Percentiles rank a stretch among this genome's conserved stretches.
These are phyloP conservation scores for Bubo blakistoni DNA, from an alignment of 2,113 vertebrate species.

Conservation along the genomic window DNA sequence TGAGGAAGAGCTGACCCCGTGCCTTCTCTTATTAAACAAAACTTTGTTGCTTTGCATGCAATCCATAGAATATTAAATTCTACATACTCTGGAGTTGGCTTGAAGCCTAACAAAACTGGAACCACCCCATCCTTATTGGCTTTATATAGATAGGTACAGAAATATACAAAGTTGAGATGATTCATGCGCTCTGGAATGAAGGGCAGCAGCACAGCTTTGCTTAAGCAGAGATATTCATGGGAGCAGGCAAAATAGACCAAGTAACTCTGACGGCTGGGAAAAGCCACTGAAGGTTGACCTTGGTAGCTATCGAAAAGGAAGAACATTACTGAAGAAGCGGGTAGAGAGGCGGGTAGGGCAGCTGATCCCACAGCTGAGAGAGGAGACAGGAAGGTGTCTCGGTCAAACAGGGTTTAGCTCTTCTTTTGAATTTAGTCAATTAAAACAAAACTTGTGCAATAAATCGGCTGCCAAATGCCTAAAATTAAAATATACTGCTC, in stretches of 20 bases:
- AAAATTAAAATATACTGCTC: not conserved
- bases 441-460: not conserved
- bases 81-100: conserved; percentile 21
- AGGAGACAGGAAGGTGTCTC: not conserved
- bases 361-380: not conserved
- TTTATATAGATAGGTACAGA: conserved; percentile 70
- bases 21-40: not conserved
- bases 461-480: not conserved
- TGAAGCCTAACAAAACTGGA: conserved; percentile 56
- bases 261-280: not conserved
- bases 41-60: not conserved
- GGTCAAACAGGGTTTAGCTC: not conserved
- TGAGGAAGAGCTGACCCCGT: not conserved
- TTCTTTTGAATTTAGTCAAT: not conserved
- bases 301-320: not conserved
- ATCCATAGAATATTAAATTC: conserved; percentile 44
- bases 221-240: conserved; percentile 50
- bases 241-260: not conserved
- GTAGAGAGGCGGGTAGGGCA: not conserved
- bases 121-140: conserved; percentile 61
- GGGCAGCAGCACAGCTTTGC: conserved; percentile 18
- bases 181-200: conserved; percentile 65
- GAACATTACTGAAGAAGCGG: not conserved
- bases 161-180: conserved; percentile 59
- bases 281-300: not conserved